Percentiles rank a stretch among this genome's conserved stretches.
Conservation (phyloP, 2,888 invertebrate genomes). For the Rhagonycha fulva region DNA sequence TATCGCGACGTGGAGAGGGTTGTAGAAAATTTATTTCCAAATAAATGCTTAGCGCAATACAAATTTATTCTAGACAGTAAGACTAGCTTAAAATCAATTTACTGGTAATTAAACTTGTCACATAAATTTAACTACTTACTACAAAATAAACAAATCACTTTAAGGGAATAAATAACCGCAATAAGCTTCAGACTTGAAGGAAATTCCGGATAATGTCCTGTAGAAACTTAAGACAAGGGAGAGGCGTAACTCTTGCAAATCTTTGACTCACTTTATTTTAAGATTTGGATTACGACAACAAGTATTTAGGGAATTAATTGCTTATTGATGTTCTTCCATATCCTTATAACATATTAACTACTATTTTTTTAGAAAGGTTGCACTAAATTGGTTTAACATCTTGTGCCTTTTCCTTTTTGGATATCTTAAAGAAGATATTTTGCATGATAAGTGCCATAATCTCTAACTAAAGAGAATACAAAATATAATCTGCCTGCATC, state of each 20-base stretch:
- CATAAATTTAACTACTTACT: slow-evolving; percentile 25
- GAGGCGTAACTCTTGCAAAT: slow-evolving; percentile 49
- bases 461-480: slow-evolving; percentile 8
- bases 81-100: slow-evolving; percentile 15
- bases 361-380: too few relatives aligned
- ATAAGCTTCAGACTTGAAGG: slow-evolving; percentile 41
- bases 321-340: neutral
- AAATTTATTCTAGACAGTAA: neutral
- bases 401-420: neutral
- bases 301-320: neutral
- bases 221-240: slow-evolving; percentile 48
- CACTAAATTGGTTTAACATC: neutral
- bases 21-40: neutral
- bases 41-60: neutral
- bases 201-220: slow-evolving; percentile 45
- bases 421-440: neutral
- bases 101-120: slow-evolving; percentile 20
- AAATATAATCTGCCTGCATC: slow-evolving; percentile 14
- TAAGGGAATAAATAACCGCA: slow-evolving; percentile 45
- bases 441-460: slow-evolving; percentile 10
- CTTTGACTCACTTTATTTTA: slow-evolving; percentile 35
- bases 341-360: too few relatives aligned
- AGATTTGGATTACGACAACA: neutral
- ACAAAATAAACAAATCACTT: slow-evolving; percentile 42
- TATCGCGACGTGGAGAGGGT: neutral